phyloP scores from a whole-genome alignment of 2,888 invertebrate species.

The Phengaris arion region DNA sequence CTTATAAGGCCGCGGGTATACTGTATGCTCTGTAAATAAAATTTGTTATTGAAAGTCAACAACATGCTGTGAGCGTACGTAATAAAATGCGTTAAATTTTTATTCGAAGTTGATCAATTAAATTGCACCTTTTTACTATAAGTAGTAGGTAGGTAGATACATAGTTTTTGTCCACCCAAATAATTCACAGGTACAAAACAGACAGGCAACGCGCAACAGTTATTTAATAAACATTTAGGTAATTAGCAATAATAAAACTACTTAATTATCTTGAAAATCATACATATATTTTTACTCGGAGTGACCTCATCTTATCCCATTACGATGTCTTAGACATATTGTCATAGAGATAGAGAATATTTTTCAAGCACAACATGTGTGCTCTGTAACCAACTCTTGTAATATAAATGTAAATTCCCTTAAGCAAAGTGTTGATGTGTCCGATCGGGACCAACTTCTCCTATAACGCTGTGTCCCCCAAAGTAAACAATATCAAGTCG shows the following conservation, averaged over 20 bases:
- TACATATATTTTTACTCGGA: neutral
- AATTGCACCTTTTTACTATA: neutral
- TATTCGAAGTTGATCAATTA: neutral
- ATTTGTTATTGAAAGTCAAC: neutral
- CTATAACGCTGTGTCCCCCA: slow-evolving; percentile 27
- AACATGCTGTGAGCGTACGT: neutral
- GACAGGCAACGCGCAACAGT: too few species aligned
- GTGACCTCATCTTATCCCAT: neutral
- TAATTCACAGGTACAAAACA: too few species aligned
- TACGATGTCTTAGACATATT: neutral
- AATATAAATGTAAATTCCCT: slow-evolving; percentile 31
- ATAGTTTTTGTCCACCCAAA: too few species aligned
- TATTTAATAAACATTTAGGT: too few species aligned
- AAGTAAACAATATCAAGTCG: slow-evolving; percentile 26
- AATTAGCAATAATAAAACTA: too few species aligned
- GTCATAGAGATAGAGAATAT: neutral
- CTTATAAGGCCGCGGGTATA: neutral
- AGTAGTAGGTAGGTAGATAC: neutral
- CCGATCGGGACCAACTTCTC: slow-evolving; percentile 29
- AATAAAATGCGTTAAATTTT: neutral
- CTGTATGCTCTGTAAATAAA: neutral
- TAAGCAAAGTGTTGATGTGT: slow-evolving; percentile 30
- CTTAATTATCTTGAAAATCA: too few species aligned
- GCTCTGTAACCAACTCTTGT: slow-evolving; percentile 22
- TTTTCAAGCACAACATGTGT: neutral